Base-by-base conservation (phyloP, 1,140 invertebrate species). In the Bombus fervidus region DNA sequence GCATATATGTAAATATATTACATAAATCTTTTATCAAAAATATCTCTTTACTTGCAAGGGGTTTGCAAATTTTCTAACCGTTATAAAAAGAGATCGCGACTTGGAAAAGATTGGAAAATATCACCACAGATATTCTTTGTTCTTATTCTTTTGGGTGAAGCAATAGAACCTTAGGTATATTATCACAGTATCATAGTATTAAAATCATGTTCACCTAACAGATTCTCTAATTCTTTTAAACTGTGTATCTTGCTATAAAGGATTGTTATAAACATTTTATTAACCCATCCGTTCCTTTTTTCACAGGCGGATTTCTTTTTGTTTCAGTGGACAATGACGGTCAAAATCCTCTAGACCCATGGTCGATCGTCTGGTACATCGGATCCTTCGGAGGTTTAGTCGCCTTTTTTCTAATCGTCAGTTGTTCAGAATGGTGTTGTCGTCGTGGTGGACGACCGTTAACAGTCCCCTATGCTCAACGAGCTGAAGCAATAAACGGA, bases 351-450 rank as follows among this genome's bases (percentile, higher is more conserved):
- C 64, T 95, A 81, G 96, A 96, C 83, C 95, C 96, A 0, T 96
- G 96, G 95, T 96, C 96, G 37, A 95, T 96, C 62, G 94, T 96
- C 0, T 96, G 96, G 96, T 96, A 96, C 92, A 95, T 96, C 34
- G 96, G 96, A 18, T 96, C 96, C 6, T 96, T 96, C 85, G 96
- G 96, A 9, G 96, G 96, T 2, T 90, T 96, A 31, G 96, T 96
- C 8, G 94, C 95, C 0, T 96, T 96, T 91, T 96, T 96, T 89
- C 92, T 96, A 12, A 95, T 96, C 10, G 95, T 96, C n/a, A 96
- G 96, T 81, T 96, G 96, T 85, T 96, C 96, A 3, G 96, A 96
- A 83, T 96, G 96, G 95, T 96, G 96, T 83, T 96, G 96, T 75
- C 90, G 93, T 69, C 92, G 92, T 6, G 89, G 91, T 5, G 92